Percentiles rank a stretch among this genome's conserved stretches.
These are phyloP conservation scores for Battus philenor DNA, from an alignment of 1,140 invertebrate genomes.

Conservation along the genomic window DNA sequence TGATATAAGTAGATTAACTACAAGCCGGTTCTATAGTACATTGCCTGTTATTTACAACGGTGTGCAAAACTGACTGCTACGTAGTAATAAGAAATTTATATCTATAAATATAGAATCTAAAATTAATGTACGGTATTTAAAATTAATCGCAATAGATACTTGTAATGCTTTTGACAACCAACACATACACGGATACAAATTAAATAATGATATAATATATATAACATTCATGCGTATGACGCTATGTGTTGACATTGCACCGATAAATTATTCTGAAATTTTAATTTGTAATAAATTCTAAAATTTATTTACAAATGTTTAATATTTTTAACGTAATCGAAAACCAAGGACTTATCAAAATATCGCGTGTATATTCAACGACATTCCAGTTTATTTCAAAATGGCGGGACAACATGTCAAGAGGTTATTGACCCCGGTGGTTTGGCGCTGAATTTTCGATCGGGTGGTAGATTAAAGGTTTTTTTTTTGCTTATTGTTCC, in stretches of 20 bases:
- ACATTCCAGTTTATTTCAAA: no score
- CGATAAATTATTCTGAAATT: not conserved
- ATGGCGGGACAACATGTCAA: not conserved
- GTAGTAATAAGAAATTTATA: not conserved
- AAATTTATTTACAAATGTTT: slow-evolving; percentile 1
- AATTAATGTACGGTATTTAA: not conserved
- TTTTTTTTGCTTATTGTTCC: not conserved
- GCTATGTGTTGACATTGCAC: slow-evolving; percentile 10
- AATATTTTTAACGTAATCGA: no score
- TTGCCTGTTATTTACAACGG: slow-evolving; percentile 4
- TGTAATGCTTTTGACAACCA: slow-evolving; percentile 15
- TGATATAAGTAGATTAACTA: slow-evolving; percentile 10
- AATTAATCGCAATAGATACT: not conserved
- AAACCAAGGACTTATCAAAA: no score
- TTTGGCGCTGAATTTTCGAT: slow-evolving; percentile 10
- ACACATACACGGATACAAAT: slow-evolving; percentile 2
- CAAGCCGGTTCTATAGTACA: not conserved
- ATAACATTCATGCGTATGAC: slow-evolving; percentile 13
- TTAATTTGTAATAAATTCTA: not conserved
- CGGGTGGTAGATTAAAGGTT: slow-evolving; percentile 7
- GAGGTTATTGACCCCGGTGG: not conserved
- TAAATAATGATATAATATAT: slow-evolving; percentile 2
- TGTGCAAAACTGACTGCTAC: slow-evolving; percentile 2
- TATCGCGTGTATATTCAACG: no score
- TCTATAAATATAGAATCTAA: not conserved